Base-by-base conservation (phyloP, 1,140 invertebrate species). In the Drosophila tsacasi region DNA sequence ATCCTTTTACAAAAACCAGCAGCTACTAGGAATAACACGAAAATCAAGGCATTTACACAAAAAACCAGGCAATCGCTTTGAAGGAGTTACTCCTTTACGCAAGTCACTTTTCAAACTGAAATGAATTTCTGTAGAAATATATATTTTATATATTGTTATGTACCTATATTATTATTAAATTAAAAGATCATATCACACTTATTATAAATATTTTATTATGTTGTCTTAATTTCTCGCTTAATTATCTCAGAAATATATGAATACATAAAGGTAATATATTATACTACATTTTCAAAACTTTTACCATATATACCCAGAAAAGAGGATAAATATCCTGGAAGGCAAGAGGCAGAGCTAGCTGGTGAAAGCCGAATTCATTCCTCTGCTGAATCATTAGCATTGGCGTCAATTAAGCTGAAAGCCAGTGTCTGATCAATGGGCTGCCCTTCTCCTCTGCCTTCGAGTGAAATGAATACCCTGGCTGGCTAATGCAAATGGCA, bases 331-430 rank as follows among this genome's bases (percentile, higher is more conserved):
- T 35, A 54, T 35, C 30, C 52, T 54, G 0, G 19, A 37, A 25
- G 17, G 15, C 9, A 25, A 15, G 12, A 23, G 19, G 2, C 23
- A 3, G 8, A 9, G 15, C 17, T n/a, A 12, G 8, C 30, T 32
- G 64, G 83, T 64, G 64, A 81, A 78, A 49, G 17, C 58, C 71
- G 42, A 71, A 71, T 71, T 57, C 19, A 65, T 44, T 55, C n/a
- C 50, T 3, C 21, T 9, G 59, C 19, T 73, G 72, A 75, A 63
- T 75, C 72, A 75, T 75, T 74, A 75, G 63, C 63, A 50, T 44
- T 2, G 40, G 40, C 21, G 58, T 21, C 58, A 62, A 66, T 66
- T 66, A 44, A 46, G 25, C 52, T 67, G 63, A 67, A 55, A 67
- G 37, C n/a, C 63, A 17, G 47, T 19, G 27, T 2, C 37, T 30